phyloP scores from a whole-genome alignment of 2,113 vertebrate species.

The Scalopus aquaticus region DNA sequence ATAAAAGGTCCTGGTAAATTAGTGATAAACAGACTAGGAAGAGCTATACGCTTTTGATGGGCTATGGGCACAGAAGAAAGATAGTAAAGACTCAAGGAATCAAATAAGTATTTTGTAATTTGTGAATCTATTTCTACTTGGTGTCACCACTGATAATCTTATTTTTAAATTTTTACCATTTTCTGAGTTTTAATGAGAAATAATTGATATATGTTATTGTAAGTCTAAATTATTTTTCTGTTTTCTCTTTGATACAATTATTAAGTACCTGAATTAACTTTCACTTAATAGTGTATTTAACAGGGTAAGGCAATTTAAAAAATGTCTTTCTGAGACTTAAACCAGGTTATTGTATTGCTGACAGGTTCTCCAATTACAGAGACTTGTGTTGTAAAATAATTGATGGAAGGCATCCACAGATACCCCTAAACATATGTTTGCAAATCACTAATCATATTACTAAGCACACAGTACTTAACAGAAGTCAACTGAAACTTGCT shows the following conservation, averaged over 20 bases:
- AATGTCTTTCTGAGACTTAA: neutral
- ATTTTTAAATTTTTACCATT: neutral
- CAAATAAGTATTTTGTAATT: too few species aligned
- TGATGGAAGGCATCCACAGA: neutral
- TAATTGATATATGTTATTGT: too few species aligned
- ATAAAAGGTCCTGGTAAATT: too few species aligned
- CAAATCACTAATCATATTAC: neutral
- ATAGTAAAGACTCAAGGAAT: too few species aligned
- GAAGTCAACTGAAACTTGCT: neutral
- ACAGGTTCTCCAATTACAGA: neutral
- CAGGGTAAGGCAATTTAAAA: neutral
- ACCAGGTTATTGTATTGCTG: neutral
- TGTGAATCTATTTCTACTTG: too few species aligned
- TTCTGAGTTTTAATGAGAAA: neutral
- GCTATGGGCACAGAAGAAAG: too few species aligned
- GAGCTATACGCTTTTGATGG: too few species aligned
- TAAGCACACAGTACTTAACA: neutral
- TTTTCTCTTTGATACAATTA: neutral
- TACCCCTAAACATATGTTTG: neutral
- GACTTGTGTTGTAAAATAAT: neutral
- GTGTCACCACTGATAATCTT: neutral
- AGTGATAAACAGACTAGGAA: too few species aligned
- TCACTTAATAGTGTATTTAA: neutral
- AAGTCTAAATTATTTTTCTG: neutral
- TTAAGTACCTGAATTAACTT: neutral